These are phyloP conservation scores for Nesospiza acunhae DNA, from an alignment of 2,113 vertebrate genomes.

Conservation along the genomic window DNA sequence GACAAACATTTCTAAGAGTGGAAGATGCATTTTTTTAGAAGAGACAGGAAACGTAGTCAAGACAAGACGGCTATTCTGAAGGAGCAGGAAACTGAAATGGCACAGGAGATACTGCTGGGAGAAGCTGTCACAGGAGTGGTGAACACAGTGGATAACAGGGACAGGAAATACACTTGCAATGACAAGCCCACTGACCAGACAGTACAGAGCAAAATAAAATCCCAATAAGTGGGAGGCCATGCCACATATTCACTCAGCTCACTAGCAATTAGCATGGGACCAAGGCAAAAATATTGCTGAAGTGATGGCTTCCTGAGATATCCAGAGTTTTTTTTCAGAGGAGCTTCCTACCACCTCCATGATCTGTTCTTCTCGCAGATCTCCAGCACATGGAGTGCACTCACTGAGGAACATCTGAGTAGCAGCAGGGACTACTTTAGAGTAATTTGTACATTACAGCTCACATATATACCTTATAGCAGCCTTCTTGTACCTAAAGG, in stretches of 20 bases:
- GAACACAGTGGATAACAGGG: background rate
- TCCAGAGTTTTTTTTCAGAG: background rate
- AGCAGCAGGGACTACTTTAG: background rate
- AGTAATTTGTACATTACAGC: background rate
- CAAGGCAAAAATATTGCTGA: background rate
- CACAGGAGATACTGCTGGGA: background rate
- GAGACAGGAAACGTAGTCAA: background rate
- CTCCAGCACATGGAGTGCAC: background rate
- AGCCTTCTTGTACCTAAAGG: background rate
- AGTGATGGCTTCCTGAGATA: background rate
- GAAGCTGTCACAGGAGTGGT: background rate
- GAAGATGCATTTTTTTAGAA: background rate
- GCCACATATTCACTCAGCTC: background rate
- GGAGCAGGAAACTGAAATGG: background rate
- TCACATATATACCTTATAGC: background rate
- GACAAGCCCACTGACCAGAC: background rate
- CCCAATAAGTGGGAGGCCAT: fast-evolving
- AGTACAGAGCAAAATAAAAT: background rate
- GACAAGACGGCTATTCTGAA: background rate
- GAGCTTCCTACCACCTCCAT: background rate
- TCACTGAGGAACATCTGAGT: background rate
- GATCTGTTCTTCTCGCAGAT: background rate
- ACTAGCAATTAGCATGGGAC: background rate
- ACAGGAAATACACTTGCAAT: background rate
- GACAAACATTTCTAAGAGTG: background rate